Evolutionary conservation across 1,140 invertebrate genomes (phyloP), one percentile per base, ranked within the genome.

Genomic region (Camponotus vicinus): DNA sequence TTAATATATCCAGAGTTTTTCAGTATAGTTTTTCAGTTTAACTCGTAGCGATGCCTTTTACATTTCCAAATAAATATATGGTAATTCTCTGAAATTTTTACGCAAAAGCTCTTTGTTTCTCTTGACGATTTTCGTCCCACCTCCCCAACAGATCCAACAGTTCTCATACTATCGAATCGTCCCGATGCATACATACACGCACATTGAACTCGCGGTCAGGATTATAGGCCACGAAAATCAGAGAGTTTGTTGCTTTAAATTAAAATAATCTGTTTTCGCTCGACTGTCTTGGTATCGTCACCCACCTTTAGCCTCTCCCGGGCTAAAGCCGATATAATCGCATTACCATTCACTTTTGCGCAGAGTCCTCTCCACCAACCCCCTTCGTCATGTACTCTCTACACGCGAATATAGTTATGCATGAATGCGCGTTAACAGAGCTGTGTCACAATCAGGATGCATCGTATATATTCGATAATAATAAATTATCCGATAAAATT

Each of bases 181-280:
- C 27, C 63, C 64, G 67, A 40, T 49, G n/a, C 55, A 57, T 27
- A 52, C 52, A 76, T 57, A 69, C 59, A 52, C 70, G 83, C 73
- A 69, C 61, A 59, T 75, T 66, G 57, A 88, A 88, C 59, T 88
- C 80, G 69, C 63, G 87, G 55, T 27, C 3, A 27, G 87, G 71
- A 86, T 89, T 89, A 83, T 49, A 77, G 71, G 59, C 15, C 55
- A 77, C 79, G 67, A 18, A 83, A 91, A 90, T 88, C 82, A 67
- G 86, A 57, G 79, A 86, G 90, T 83, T 91, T 92, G 87, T 90
- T 92, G 90, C 83, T 91, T 91, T 91, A 91, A 91, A 92, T 92
- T 92, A 89, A 88, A 83, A 79, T 91, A 90, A 92, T 93, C 85
- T 86, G 78, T 86, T 89, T 93, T 92, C 86, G 69, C 85, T 86